Evolutionary conservation across 2,888 invertebrate species (phyloP).

Genomic region (Parnassius mnemosyne): DNA sequence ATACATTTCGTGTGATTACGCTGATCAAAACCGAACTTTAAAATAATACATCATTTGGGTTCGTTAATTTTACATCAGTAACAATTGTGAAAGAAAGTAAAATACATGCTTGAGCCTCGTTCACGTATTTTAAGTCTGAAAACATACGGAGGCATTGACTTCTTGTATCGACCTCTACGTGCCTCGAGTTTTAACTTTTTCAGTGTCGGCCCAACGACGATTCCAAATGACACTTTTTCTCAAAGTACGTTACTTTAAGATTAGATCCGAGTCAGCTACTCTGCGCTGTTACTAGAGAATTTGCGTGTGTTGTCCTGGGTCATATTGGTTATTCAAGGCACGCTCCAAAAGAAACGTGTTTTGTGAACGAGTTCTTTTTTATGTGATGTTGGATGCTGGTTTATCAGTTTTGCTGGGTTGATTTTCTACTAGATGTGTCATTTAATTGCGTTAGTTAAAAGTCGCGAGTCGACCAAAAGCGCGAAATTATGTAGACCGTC

Average conservation of each 20-base stretch:
- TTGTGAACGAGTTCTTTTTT: neutral
- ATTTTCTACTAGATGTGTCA: too few species aligned
- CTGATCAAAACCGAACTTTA: too few species aligned
- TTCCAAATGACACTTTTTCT: constrained; percentile 4
- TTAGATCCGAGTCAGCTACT: neutral
- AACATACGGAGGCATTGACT: neutral
- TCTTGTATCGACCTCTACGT: neutral
- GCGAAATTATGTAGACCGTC: too few species aligned
- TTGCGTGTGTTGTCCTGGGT: neutral
- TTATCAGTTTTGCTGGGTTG: too few species aligned
- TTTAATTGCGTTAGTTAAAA: too few species aligned
- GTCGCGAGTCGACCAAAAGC: too few species aligned
- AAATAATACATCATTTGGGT: too few species aligned
- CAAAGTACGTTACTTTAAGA: neutral
- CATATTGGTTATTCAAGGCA: neutral
- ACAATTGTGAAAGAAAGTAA: too few species aligned
- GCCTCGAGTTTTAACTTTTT: neutral
- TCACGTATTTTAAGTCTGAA: neutral
- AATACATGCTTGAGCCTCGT: neutral
- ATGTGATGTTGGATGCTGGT: neutral
- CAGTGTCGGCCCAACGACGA: neutral
- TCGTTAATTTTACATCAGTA: too few species aligned
- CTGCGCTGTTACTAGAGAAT: neutral
- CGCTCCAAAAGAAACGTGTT: neutral
- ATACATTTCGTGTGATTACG: too few species aligned